These are phyloP conservation scores for Trididemnum clinides DNA, from an alignment of 23 tunicate genomes.

Conservation along the genomic window DNA sequence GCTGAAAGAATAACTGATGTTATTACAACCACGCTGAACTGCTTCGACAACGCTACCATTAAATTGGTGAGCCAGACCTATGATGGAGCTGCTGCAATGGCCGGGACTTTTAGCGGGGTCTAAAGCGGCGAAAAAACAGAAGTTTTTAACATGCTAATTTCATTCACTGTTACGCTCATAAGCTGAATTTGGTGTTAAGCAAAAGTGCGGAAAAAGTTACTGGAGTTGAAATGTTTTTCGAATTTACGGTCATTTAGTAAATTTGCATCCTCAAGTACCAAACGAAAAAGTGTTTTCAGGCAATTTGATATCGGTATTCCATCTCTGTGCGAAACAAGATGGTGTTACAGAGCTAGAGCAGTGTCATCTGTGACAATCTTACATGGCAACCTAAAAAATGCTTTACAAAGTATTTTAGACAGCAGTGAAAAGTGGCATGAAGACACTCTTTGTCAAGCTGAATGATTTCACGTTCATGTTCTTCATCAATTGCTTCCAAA, in stretches of 20 bases:
- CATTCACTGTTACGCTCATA: neutral
- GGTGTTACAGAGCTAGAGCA: neutral
- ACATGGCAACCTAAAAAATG: neutral
- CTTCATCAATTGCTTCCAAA: too few relatives aligned
- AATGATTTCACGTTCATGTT: too few relatives aligned
- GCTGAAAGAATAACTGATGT: neutral
- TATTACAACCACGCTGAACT: too few relatives aligned
- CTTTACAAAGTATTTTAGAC: too few relatives aligned
- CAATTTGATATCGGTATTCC: too few relatives aligned
- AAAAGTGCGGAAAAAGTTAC: too few relatives aligned
- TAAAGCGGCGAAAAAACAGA: neutral
- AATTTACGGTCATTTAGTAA: neutral
- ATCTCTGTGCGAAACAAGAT: neutral
- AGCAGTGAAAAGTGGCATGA: too few relatives aligned
- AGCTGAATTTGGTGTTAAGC: too few relatives aligned
- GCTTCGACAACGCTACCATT: neutral
- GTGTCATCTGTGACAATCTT: neutral
- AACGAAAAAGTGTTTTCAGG: neutral
- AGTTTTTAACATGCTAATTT: neutral
- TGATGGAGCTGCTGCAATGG: neutral
- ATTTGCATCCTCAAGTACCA: neutral
- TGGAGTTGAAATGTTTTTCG: too few relatives aligned
- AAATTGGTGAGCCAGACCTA: neutral
- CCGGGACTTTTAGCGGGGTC: neutral
- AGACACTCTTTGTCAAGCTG: neutral